Conservation (phyloP, 2,888 invertebrate genomes). For the Holacanthella duospinosa region DNA sequence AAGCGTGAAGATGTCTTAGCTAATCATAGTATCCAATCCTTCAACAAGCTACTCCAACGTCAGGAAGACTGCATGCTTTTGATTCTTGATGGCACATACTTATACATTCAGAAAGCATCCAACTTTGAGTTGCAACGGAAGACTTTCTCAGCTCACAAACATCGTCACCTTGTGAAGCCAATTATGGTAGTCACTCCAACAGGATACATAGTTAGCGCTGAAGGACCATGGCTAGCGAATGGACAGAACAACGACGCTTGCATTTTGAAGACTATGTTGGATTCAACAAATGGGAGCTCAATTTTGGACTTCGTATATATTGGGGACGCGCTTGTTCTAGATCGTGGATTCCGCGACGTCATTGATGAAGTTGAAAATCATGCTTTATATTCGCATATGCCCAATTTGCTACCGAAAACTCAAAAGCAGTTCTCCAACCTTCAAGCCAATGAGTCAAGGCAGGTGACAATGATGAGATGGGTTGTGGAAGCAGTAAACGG, state of each 20-base stretch:
- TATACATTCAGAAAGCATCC: slow-evolving; percentile 8
- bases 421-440: slow-evolving; percentile 13
- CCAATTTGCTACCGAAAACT: background rate
- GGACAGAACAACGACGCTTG: slow-evolving; percentile 7
- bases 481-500: slow-evolving; percentile 18
- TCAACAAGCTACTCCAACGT: background rate
- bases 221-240: background rate
- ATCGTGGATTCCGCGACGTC: background rate
- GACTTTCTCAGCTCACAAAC: slow-evolving; percentile 7
- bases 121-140: slow-evolving; percentile 6
- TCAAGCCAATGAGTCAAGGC: slow-evolving; percentile 13
- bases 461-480: slow-evolving; percentile 12
- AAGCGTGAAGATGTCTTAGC: background rate
- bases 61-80: background rate
- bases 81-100: slow-evolving; percentile 10
- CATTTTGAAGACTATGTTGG: slow-evolving; percentile 3
- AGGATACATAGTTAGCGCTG: slow-evolving; percentile 8
- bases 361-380: background rate
- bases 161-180: slow-evolving; percentile 9
- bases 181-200: slow-evolving; percentile 6
- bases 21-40: background rate
- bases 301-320: background rate
- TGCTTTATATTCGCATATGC: background rate
- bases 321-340: background rate
- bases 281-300: background rate